Evolutionary conservation across 1,140 invertebrate species (phyloP).

Genomic region (Musca domestica): DNA sequence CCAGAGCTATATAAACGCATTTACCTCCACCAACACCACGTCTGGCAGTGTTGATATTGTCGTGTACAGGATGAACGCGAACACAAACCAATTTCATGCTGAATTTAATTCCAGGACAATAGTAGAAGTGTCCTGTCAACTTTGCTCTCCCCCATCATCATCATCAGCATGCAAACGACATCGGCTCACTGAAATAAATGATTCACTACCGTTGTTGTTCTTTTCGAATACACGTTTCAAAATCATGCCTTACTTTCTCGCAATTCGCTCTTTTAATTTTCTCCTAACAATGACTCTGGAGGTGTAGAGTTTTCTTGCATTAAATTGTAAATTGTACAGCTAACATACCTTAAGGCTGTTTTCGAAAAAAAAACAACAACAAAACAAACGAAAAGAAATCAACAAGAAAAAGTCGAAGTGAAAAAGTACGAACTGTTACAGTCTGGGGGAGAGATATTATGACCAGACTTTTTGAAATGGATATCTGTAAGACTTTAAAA

Average conservation of each 20-base stretch:
- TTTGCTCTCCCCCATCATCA: not conserved
- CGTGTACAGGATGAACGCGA: not conserved
- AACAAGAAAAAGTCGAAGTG: too few species aligned
- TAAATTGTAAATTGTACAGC: conserved; percentile 2
- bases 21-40: too few species aligned
- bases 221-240: conserved; percentile 6
- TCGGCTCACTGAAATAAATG: not conserved
- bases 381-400: not conserved
- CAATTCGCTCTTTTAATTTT: too few species aligned
- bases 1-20: too few species aligned
- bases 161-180: not conserved
- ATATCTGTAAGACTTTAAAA: too few species aligned
- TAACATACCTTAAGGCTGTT: conserved; percentile 24
- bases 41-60: too few species aligned
- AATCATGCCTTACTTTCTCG: not conserved
- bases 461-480: too few species aligned
- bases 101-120: conserved; percentile 27
- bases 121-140: conserved; percentile 28
- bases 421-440: too few species aligned
- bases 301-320: not conserved
- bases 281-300: too few species aligned
- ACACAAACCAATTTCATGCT: conserved; percentile 27
- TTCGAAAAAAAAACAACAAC: conserved; percentile 23
- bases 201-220: conserved; percentile 6
- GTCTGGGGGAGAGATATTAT: too few species aligned